phyloP scores from a whole-genome alignment of 2,113 vertebrate species.

The Tragelaphus scriptus region DNA sequence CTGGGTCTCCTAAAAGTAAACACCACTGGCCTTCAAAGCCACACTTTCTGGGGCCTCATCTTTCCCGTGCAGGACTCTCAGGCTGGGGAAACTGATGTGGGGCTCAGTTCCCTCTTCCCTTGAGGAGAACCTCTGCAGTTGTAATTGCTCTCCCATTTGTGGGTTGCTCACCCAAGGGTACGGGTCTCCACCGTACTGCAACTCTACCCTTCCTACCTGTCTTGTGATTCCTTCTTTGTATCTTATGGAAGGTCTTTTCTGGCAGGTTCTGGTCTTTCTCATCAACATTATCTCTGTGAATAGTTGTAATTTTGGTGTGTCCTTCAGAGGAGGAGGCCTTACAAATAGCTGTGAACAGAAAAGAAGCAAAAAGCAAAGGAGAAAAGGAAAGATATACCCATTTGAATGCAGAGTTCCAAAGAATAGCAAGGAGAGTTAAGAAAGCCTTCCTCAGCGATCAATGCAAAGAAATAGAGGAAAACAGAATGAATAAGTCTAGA shows the following conservation, averaged over 20 bases:
- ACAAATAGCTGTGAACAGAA: not conserved
- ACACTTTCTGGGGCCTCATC: not conserved
- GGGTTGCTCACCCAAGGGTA: not conserved
- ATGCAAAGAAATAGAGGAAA: not conserved
- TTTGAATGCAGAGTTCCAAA: not conserved
- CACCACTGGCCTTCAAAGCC: not conserved
- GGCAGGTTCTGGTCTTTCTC: not conserved
- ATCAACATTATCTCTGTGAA: not conserved
- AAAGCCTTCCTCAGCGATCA: not conserved
- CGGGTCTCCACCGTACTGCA: not conserved
- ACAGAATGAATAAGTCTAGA: not conserved
- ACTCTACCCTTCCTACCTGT: not conserved
- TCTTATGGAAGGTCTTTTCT: not conserved
- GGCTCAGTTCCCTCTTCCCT: not conserved
- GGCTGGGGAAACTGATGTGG: not conserved
- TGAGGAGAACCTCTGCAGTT: not conserved
- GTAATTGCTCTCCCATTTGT: rapidly evolving
- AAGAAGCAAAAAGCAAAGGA: not conserved
- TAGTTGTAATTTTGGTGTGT: not conserved
- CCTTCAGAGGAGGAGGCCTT: not conserved
- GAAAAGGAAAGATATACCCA: not conserved
- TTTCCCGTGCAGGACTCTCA: not conserved
- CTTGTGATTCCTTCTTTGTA: not conserved
- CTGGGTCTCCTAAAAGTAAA: not conserved
- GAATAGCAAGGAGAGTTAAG: not conserved